phyloP scores from a whole-genome alignment of 2,113 vertebrate species.

The Choloepus hoffmanni region DNA sequence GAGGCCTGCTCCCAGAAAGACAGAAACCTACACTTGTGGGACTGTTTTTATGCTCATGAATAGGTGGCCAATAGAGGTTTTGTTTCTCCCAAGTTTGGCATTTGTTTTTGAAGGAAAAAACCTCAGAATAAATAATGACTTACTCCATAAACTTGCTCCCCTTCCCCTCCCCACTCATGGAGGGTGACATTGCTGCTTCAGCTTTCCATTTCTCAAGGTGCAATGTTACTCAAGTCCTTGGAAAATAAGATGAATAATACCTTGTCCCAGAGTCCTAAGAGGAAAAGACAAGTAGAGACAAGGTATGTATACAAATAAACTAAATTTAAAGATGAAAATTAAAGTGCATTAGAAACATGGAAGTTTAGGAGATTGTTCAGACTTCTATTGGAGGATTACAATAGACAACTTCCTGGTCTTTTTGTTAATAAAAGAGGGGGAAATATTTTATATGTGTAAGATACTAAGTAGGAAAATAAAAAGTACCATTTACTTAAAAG shows the following conservation, averaged over 20 bases:
- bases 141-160: too few species aligned
- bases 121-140: background rate
- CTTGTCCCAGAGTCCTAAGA: background rate
- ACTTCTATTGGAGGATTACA: background rate
- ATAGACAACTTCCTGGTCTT: background rate
- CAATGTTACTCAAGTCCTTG: accelerated
- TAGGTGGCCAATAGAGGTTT: background rate
- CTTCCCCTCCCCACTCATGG: accelerated
- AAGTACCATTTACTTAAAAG: background rate
- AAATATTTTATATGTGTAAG: background rate
- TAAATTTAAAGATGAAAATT: background rate
- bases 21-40: background rate
- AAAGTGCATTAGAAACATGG: background rate
- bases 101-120: background rate
- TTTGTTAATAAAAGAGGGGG: background rate
- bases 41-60: background rate
- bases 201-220: background rate
- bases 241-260: background rate
- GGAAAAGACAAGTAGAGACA: background rate
- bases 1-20: background rate
- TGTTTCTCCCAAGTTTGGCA: background rate
- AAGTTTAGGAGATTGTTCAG: background rate
- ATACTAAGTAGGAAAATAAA: background rate
- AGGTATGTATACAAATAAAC: too few species aligned
- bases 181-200: accelerated